phyloP scores from a whole-genome alignment of 2,888 invertebrate species.

The Tetramorium bicarinatum region DNA sequence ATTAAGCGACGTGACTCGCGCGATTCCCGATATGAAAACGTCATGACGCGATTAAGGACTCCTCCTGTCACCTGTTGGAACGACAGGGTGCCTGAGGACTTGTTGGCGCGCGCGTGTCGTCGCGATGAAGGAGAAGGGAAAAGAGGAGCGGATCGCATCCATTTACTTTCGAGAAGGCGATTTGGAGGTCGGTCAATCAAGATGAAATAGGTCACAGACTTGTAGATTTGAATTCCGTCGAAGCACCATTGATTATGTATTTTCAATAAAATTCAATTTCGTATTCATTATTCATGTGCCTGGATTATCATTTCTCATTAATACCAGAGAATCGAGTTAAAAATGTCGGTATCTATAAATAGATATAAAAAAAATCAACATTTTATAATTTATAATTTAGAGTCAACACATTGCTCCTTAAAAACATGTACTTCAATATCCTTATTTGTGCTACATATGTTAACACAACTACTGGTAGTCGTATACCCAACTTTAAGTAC shows the following conservation, averaged over 20 bases:
- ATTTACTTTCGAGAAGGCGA: slow-evolving; percentile 41
- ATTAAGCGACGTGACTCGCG: slow-evolving; percentile 85
- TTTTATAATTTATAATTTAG: slow-evolving; percentile 9
- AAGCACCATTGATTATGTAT: not conserved
- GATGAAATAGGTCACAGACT: not conserved
- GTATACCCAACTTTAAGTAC: not conserved
- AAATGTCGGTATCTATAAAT: not conserved
- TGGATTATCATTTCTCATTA: not conserved
- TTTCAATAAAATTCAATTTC: not conserved
- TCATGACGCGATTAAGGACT: slow-evolving; percentile 79
- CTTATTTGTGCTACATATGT: not conserved
- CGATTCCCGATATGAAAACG: slow-evolving; percentile 78
- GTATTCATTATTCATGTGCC: not conserved
- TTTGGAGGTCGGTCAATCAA: slow-evolving; percentile 44
- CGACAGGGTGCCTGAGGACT: slow-evolving; percentile 69
- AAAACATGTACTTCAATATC: not conserved
- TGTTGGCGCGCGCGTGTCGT: slow-evolving; percentile 67
- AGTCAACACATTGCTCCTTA: not conserved
- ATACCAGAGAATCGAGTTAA: not conserved
- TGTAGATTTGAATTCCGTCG: not conserved
- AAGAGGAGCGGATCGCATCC: slow-evolving; percentile 14
- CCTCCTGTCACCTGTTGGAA: slow-evolving; percentile 76
- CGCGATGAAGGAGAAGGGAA: slow-evolving; percentile 50
- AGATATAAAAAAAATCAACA: not conserved
- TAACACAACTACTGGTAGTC: slow-evolving; percentile 2